These are phyloP conservation scores for Notamacropus eugenii DNA, from an alignment of 2,797 vertebrate species.

Conservation along the genomic window DNA sequence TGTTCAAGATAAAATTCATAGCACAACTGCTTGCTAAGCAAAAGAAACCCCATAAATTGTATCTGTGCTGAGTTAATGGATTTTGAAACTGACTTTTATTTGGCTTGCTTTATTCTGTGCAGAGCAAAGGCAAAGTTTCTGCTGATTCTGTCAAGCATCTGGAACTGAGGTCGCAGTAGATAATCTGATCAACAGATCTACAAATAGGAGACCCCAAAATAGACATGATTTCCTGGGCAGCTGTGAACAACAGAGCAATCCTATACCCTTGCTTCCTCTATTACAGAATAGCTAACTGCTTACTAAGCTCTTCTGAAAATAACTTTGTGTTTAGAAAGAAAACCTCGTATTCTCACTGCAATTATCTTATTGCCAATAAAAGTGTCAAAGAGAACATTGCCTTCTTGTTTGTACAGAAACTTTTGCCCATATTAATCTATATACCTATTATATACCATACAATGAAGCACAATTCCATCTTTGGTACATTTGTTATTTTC, in stretches of 20 bases:
- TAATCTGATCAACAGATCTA: constrained; percentile 71
- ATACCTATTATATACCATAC: not conserved
- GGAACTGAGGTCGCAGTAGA: constrained; percentile 66
- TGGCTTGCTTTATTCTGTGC: constrained; percentile 54
- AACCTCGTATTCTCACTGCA: not conserved
- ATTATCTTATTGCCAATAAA: constrained; percentile 18
- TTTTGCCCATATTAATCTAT: not conserved
- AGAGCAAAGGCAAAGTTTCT: constrained; percentile 67
- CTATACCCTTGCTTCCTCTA: not conserved
- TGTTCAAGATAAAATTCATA: constrained; percentile 76
- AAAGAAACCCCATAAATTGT: constrained; percentile 79
- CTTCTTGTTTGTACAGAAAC: not conserved
- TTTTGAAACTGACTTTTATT: constrained; percentile 73
- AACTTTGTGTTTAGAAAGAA: constrained; percentile 19
- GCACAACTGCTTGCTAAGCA: constrained; percentile 78
- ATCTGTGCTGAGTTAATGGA: constrained; percentile 77
- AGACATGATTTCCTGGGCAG: constrained; percentile 22
- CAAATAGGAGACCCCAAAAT: constrained; percentile 50
- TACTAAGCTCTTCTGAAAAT: constrained; percentile 23
- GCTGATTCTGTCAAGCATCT: constrained; percentile 66
- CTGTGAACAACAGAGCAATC: constrained; percentile 50
- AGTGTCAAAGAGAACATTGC: not conserved
- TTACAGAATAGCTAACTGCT: constrained; percentile 34
- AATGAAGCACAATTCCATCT: constrained; percentile 27
- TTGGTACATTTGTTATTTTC: not conserved